Base-by-base conservation (phyloP, 2,113 vertebrate species). In the Coregonus clupeaformis region DNA sequence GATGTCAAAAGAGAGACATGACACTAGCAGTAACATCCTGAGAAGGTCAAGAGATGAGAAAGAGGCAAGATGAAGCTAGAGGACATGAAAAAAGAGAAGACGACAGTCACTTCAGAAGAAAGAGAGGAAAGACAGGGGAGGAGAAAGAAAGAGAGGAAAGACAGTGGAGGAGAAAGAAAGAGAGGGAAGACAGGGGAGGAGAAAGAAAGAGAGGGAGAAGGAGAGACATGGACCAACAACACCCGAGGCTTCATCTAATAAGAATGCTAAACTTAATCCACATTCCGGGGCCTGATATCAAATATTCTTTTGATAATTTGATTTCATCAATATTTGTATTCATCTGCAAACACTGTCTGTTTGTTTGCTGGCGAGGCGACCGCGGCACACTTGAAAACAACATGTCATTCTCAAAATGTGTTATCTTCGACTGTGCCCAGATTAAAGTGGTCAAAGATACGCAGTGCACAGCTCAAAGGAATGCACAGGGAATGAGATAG, bases 301-400 rank as follows among this genome's bases (percentile, higher is more conserved):
- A 89, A 91, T 89, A 87, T 86, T 88, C 73, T 87, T 83, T 77
- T 82, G 74, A 86, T 87, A 91, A 90, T 91, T 88, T 85, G 82
- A 89, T 91, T 91, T 84, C 52, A 85, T 86, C 89, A 90, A 88
- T 89, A 90, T 91, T 91, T 91, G 89, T 88, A 90, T 90, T 87
- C 85, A 84, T 90, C 84, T 79, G 81, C 85, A 91, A 88, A 90
- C 86, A 85, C 68, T 32, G 24, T 83, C 75, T 82, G 87, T 88
- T 89, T 92, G 86, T 89, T 85, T 89, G 86, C 82, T 72, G 47
- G 73, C 72, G 78, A 77, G 76, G 67, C 25, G 68, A 66, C 27
- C 62, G 66, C 16, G 78, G 32, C 27, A 71, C 73, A 74, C 22
- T 67, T 82, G 84, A 90, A 88, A 86, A 88, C 77, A 76, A 52